Percentiles rank a stretch among this genome's conserved stretches.
Evolutionary conservation across 2,797 vertebrate genomes (phyloP).

Genomic region (Aratinga solstitialis): DNA sequence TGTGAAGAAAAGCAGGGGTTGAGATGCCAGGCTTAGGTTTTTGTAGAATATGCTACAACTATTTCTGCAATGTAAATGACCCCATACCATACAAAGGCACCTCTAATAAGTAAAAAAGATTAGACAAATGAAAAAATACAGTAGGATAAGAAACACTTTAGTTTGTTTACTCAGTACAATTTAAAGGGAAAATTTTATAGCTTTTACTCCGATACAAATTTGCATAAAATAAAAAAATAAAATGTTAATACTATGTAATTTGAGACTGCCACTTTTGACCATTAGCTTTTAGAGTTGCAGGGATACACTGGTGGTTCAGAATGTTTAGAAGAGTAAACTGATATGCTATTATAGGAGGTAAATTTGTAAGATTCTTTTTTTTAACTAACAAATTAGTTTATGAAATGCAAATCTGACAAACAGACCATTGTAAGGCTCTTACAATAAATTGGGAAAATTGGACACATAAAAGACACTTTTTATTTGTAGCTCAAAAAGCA

Average conservation of each 20-base stretch:
- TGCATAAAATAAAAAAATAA: neutral
- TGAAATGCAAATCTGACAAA: neutral
- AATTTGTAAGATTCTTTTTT: neutral
- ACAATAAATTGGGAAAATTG: neutral
- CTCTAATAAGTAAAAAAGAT: neutral
- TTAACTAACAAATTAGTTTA: neutral
- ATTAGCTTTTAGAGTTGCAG: neutral
- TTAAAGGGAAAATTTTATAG: neutral
- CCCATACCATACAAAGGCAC: neutral
- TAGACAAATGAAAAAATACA: neutral
- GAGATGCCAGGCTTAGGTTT: neutral
- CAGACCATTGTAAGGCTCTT: neutral
- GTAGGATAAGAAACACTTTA: neutral
- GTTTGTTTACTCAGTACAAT: neutral
- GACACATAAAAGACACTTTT: neutral
- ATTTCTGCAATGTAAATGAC: neutral
- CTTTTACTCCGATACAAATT: neutral
- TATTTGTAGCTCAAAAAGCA: neutral
- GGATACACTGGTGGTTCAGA: neutral
- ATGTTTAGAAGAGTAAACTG: neutral
- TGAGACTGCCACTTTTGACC: neutral
- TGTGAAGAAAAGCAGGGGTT: neutral
- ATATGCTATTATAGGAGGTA: neutral
- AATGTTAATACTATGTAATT: neutral
- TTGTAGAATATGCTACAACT: neutral